phyloP scores from a whole-genome alignment of 2,113 vertebrate species.

The Ovibos moschatus region DNA sequence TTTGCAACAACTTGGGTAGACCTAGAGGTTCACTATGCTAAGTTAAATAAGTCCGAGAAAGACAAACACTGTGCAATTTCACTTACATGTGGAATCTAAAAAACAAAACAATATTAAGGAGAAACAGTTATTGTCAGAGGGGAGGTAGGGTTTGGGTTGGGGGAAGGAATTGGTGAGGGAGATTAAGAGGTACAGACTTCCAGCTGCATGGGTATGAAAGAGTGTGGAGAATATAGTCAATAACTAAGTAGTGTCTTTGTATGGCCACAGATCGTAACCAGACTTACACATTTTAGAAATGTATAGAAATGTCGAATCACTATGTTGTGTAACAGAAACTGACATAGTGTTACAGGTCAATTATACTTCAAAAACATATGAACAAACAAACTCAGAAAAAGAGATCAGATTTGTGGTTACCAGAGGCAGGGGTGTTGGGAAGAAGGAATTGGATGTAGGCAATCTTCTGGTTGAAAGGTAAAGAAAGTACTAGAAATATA shows the following conservation, averaged over 20 bases:
- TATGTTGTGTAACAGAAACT: not conserved
- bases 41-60: not conserved
- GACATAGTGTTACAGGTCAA: not conserved
- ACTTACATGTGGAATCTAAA: not conserved
- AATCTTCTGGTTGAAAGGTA: not conserved
- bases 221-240: not conserved
- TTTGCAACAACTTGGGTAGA: not conserved
- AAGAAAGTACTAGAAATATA: not conserved
- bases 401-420: not conserved
- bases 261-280: not conserved
- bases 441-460: not conserved
- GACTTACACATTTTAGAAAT: not conserved
- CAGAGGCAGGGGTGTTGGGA: not conserved
- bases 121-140: not conserved
- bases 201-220: not conserved
- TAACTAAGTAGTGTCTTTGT: not conserved
- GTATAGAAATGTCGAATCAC: not conserved
- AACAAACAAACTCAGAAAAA: not conserved
- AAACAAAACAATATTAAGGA: not conserved
- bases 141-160: not conserved
- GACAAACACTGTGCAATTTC: not conserved
- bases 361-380: not conserved
- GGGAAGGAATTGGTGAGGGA: not conserved
- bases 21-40: not conserved
- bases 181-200: not conserved